A percentile compares a stretch with the other conserved stretches of the same genome.
Conservation (phyloP, 2,113 vertebrate species). For the Orthonyx spaldingii region DNA sequence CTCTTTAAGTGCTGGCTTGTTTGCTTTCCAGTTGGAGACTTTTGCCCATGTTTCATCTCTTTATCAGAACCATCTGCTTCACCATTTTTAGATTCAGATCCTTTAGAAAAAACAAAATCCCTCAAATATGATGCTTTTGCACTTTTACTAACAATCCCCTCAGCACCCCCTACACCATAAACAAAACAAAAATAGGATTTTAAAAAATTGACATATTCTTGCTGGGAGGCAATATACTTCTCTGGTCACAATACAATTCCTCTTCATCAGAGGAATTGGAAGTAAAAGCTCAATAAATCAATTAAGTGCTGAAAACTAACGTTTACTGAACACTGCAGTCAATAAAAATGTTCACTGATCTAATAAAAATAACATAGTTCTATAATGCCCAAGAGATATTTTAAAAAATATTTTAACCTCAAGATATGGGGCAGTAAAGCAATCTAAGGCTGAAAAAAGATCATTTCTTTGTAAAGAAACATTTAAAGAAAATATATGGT, state of each 20-base stretch:
- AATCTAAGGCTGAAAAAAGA: not conserved
- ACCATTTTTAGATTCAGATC: conserved; percentile 84
- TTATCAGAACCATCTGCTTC: conserved; percentile 85
- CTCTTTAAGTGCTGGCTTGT: conserved; percentile 84
- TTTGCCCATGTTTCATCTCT: conserved; percentile 83
- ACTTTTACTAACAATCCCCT: conserved; percentile 19
- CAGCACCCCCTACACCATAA: not conserved
- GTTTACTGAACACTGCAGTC: conserved; percentile 67
- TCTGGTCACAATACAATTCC: conserved; percentile 52
- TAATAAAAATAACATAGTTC: conserved; percentile 57
- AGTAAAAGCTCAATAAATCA: conserved; percentile 75
- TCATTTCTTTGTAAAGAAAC: conserved; percentile 37
- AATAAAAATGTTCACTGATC: conserved; percentile 68
- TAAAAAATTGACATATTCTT: not conserved
- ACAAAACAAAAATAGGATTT: conserved; percentile 20
- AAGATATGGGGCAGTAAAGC: conserved; percentile 17
- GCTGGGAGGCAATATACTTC: conserved; percentile 53
- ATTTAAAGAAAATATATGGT: not conserved
- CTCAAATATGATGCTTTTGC: conserved; percentile 56
- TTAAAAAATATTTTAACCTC: conserved; percentile 60
- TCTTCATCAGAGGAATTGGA: conserved; percentile 54
- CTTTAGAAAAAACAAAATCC: conserved; percentile 67
- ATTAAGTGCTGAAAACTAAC: conserved; percentile 70
- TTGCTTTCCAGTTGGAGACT: conserved; percentile 82
- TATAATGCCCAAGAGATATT: conserved; percentile 27